These are phyloP conservation scores for Drosophila gaucha DNA, from an alignment of 2,888 invertebrate species.

Conservation along the genomic window DNA sequence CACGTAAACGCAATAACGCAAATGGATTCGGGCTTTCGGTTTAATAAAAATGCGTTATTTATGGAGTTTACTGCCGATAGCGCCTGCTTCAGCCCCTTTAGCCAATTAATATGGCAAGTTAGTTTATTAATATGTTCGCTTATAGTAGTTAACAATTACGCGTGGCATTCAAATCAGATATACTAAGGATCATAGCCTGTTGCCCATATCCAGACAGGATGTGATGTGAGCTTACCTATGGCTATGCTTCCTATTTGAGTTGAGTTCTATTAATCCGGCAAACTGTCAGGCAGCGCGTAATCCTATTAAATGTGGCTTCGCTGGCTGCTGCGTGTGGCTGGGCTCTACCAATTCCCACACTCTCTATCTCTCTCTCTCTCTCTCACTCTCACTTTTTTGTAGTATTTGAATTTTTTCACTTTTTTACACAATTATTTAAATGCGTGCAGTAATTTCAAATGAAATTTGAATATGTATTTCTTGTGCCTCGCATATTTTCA, in stretches of 20 bases:
- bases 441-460: constrained; percentile 76
- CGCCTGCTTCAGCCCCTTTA: background rate
- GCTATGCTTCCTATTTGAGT: constrained; percentile 35
- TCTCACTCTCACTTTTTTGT: constrained; percentile 7
- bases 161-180: constrained; percentile 38
- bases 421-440: constrained; percentile 70
- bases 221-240: constrained; percentile 37
- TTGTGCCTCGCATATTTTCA: constrained; percentile 63
- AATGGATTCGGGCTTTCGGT: constrained; percentile 71
- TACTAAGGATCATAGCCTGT: constrained; percentile 7
- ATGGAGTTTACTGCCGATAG: constrained; percentile 67
- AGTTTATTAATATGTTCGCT: constrained; percentile 55
- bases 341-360: background rate
- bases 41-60: constrained; percentile 76
- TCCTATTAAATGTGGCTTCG: constrained; percentile 69
- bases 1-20: constrained; percentile 79
- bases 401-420: constrained; percentile 34
- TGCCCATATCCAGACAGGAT: constrained; percentile 7
- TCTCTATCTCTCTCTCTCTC: constrained; percentile 1
- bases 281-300: constrained; percentile 66
- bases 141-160: constrained; percentile 64
- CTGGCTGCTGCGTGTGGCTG: constrained; percentile 16
- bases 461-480: constrained; percentile 76
- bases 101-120: constrained; percentile 68
- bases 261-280: constrained; percentile 56